A percentile compares a stretch with the other conserved stretches of the same genome.
phyloP scores from a whole-genome alignment of 2,888 invertebrate genomes.

The Drosophila mimetica region DNA sequence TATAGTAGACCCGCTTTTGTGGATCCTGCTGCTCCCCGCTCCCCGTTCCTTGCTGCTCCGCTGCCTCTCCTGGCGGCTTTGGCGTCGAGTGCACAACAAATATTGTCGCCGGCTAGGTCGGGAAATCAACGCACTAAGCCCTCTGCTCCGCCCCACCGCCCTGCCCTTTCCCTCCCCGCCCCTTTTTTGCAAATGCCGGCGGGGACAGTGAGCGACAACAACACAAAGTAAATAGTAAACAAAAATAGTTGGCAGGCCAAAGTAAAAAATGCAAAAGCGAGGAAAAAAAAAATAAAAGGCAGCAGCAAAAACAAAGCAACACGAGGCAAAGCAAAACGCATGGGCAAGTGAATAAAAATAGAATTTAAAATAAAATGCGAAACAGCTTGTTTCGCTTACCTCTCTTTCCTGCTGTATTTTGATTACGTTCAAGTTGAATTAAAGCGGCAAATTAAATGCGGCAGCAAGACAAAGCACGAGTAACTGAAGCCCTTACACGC shows the following conservation, averaged over 20 bases:
- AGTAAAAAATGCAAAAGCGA: constrained; percentile 72
- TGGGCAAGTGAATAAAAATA: constrained; percentile 69
- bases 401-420: constrained; percentile 22
- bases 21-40: constrained; percentile 19
- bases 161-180: background rate
- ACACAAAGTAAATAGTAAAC: constrained; percentile 76
- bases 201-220: constrained; percentile 45
- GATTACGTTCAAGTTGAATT: constrained; percentile 55
- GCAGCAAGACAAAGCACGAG: constrained; percentile 19
- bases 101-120: constrained; percentile 82
- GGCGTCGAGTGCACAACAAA: constrained; percentile 76
- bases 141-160: constrained; percentile 8
- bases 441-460: constrained; percentile 59
- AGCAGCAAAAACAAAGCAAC: constrained; percentile 42
- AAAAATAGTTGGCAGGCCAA: constrained; percentile 73
- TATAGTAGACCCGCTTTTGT: constrained; percentile 11
- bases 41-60: background rate
- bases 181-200: constrained; percentile 35
- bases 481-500: constrained; percentile 4
- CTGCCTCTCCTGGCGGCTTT: constrained; percentile 43
- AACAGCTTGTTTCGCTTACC: constrained; percentile 53
- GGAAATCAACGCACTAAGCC: constrained; percentile 74
- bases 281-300: constrained; percentile 24
- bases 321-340: constrained; percentile 43
- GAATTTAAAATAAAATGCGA: constrained; percentile 59